Evolutionary conservation across 2,797 vertebrate species (phyloP).

Genomic region (Otolemur crassicaudatus): DNA sequence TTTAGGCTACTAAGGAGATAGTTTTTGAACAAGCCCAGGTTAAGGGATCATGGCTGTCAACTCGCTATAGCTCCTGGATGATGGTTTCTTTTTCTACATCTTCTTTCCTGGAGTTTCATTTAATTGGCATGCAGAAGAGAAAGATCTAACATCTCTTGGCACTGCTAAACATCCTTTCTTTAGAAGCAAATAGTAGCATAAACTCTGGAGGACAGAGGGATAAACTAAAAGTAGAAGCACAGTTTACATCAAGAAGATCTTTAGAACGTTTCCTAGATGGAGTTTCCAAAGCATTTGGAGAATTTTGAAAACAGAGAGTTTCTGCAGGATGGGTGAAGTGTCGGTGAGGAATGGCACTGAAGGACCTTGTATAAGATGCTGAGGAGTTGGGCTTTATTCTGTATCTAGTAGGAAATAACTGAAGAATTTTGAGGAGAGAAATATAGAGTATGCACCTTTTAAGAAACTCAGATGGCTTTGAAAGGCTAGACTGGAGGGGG

Average conservation of each 20-base stretch:
- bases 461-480: neutral
- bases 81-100: neutral
- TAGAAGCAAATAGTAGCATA: neutral
- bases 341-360: neutral
- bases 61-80: neutral
- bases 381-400: neutral
- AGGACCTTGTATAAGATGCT: neutral
- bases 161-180: neutral
- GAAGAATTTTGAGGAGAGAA: neutral
- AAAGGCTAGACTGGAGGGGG: neutral
- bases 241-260: neutral
- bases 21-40: neutral
- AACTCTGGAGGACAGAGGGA: neutral
- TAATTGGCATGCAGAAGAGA: neutral
- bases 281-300: neutral
- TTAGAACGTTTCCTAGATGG: neutral
- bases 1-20: neutral
- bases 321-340: neutral
- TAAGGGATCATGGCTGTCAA: neutral
- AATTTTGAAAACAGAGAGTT: neutral
- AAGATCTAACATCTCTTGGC: neutral
- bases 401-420: neutral
- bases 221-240: neutral
- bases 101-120: conserved; percentile 13
- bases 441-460: neutral